Evolutionary conservation across 23 tunicate genomes (phyloP).

Genomic region (Clavelina lepadiformis): DNA sequence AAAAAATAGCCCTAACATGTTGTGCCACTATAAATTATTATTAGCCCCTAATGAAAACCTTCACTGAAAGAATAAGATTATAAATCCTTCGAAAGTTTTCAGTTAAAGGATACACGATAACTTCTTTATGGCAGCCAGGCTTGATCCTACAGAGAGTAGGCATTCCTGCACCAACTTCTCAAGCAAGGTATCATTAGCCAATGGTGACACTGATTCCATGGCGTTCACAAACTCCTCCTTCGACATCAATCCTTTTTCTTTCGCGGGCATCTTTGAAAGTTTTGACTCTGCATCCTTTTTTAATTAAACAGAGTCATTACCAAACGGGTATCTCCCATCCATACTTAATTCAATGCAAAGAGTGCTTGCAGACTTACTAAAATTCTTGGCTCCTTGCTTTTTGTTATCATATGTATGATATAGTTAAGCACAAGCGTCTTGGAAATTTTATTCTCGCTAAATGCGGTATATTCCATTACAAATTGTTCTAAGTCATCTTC

Average conservation of each 20-base stretch:
- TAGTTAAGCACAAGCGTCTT: constrained; percentile 62
- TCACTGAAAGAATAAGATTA: background rate
- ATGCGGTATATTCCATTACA: constrained; percentile 72
- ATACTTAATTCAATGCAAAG: background rate
- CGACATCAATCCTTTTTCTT: constrained; percentile 52
- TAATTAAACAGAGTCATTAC: too few species aligned
- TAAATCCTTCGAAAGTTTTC: background rate
- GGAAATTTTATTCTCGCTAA: constrained; percentile 87
- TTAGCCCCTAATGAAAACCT: too few species aligned
- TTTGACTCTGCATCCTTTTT: constrained; percentile 83
- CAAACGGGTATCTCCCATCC: background rate
- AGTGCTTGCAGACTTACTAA: constrained; percentile 24
- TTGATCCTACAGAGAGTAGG: constrained; percentile 48
- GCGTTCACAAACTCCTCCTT: constrained; percentile 49
- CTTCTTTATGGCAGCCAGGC: constrained; percentile 26
- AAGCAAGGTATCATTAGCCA: constrained; percentile 56
- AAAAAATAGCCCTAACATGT: too few species aligned
- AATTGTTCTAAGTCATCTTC: constrained; percentile 76
- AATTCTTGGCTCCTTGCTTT: constrained; percentile 82
- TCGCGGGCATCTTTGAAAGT: constrained; percentile 29
- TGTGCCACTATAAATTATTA: too few species aligned
- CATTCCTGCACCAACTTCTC: constrained; percentile 41
- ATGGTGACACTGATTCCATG: constrained; percentile 66
- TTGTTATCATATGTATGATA: constrained; percentile 50
- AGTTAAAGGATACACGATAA: constrained; percentile 28